phyloP scores from a whole-genome alignment of 2,888 invertebrate species.

The Sclerodermus sp. region DNA sequence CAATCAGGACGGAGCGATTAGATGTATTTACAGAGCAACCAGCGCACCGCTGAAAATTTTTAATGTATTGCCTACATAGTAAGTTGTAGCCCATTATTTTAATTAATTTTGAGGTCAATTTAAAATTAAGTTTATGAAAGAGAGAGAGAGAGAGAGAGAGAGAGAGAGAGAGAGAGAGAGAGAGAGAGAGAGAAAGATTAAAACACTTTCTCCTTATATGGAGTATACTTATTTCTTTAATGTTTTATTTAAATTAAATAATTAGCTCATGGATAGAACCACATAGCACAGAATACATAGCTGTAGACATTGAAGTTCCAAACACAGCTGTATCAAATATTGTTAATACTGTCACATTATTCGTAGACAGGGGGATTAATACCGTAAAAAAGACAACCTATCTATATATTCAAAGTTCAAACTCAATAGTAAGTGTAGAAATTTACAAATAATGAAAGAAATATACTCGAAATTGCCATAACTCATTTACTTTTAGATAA shows the following conservation, averaged over 20 bases:
- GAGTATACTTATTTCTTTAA: no score
- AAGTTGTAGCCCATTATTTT: slow-evolving; percentile 42
- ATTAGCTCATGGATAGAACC: slow-evolving; percentile 34
- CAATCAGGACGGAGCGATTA: slow-evolving; percentile 61
- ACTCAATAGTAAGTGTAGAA: slow-evolving; percentile 10
- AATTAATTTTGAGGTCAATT: slow-evolving; percentile 1
- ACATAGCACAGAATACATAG: slow-evolving; percentile 34
- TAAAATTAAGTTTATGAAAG: neutral
- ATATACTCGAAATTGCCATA: no score
- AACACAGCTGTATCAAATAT: slow-evolving; percentile 18
- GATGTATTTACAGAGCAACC: slow-evolving; percentile 65
- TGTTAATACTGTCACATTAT: slow-evolving; percentile 39
- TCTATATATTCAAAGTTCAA: slow-evolving; percentile 33
- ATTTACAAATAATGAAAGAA: neutral
- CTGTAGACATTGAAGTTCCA: slow-evolving; percentile 35
- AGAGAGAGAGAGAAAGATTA: no score
- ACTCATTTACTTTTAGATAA: slow-evolving; percentile 26
- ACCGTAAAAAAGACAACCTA: slow-evolving; percentile 41
- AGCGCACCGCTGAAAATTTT: slow-evolving; percentile 62
- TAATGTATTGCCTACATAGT: slow-evolving; percentile 63
- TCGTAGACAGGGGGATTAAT: slow-evolving; percentile 28
- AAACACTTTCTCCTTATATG: no score
- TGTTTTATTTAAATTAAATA: no score
- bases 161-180: no score
- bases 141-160: no score